Evolutionary conservation across 1,140 invertebrate species (phyloP), one percentile per base, ranked within the genome.

Genomic region (Apolygus lucorum): DNA sequence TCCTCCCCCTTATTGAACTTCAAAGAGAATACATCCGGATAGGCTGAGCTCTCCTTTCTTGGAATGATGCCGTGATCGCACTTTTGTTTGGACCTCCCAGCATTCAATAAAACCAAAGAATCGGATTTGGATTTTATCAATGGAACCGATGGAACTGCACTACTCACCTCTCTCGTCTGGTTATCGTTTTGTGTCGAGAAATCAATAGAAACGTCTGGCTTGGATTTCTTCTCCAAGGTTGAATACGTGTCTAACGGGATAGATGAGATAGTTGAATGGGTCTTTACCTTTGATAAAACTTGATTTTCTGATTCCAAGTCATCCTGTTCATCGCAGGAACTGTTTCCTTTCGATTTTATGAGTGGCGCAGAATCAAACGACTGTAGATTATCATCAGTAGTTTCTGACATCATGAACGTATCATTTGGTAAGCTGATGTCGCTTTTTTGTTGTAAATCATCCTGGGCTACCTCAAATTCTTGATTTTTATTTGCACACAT

Each of bases 91-190:
- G 54, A 22, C 22, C 22, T 59, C 22, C 22, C 22, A 4, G 8
- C 22, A 13, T 13, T 21, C 22, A 22, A 17, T 4, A 59, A 14
- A 4, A 59, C 22, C 22, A 59, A 59, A 22, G 54, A 59, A 21
- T 59, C 54, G 54, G 54, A 59, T 24, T 17, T 59, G 4, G 54
- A 59, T 59, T 59, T 59, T 59, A 59, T 21, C 22, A 22, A 22
- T 17, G 54, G 54, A 13, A 59, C 4, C 2, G 4, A 59, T 4
- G 13, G 22, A 11, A 4, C 2, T 4, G 54, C 54, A 24, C 22
- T 14, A 21, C 54, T 59, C 11, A 21, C 4, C 54, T 11, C 54
- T 59, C 54, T 17, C 54, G 22, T 59, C 22, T 11, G 22, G 2
- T 59, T 13, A 4, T 59, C 54, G 8, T 24, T 22, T 21, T 11